Conservation (phyloP, 2,888 invertebrate genomes). For the Drosophila meridiana region DNA sequence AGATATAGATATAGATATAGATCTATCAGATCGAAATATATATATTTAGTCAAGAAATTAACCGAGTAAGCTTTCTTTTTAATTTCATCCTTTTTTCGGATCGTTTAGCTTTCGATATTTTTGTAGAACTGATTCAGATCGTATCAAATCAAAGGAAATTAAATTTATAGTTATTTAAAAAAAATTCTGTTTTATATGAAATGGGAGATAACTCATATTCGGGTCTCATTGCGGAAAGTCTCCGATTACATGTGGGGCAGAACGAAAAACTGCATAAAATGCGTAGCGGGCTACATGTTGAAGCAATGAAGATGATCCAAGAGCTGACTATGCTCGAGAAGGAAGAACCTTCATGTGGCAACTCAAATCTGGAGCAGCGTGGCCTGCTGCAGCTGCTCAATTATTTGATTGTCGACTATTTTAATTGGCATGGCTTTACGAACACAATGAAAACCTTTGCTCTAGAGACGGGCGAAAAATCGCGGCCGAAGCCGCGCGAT, state of each 20-base stretch:
- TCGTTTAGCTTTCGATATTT: background rate
- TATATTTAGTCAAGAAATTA: background rate
- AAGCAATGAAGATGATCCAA: constrained; percentile 76
- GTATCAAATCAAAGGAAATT: background rate
- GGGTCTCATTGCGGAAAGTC: constrained; percentile 51
- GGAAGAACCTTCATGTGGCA: constrained; percentile 29
- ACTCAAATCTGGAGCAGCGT: constrained; percentile 1
- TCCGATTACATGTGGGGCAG: constrained; percentile 44
- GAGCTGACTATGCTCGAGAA: constrained; percentile 35
- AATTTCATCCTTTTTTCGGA: background rate
- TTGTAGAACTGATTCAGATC: background rate
- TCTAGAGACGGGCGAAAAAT: constrained; percentile 74
- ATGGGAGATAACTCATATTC: constrained; percentile 35
- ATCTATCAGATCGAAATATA: background rate
- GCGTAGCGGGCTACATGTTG: constrained; percentile 76
- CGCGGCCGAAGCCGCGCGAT: constrained; percentile 50
- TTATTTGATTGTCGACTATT: constrained; percentile 84
- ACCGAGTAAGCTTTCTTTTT: background rate
- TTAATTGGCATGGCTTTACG: constrained; percentile 82
- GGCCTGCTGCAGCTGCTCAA: constrained; percentile 53
- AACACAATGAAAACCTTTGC: constrained; percentile 82
- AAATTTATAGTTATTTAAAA: constrained; percentile 8
- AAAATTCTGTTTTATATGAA: background rate
- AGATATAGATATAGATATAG: background rate
- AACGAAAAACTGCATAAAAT: constrained; percentile 74